Conservation (phyloP, 1,140 invertebrate species). For the Aphidius gifuensis region DNA sequence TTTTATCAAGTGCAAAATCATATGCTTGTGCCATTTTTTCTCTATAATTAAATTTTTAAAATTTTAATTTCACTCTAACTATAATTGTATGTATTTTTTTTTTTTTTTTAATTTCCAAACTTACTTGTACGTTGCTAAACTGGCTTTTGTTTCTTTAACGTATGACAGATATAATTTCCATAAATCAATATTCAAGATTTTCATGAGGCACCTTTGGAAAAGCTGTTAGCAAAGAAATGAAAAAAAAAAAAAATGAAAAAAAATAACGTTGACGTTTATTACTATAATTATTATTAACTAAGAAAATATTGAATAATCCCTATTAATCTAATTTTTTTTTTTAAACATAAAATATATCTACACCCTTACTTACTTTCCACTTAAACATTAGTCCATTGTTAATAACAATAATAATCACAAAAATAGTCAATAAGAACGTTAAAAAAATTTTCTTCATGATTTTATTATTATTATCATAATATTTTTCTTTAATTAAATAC, state of each 20-base stretch:
- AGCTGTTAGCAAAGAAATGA: constrained; percentile 64
- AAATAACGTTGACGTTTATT: constrained; percentile 5
- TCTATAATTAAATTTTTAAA: constrained; percentile 58
- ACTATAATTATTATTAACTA: constrained; percentile 23
- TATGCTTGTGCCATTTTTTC: constrained; percentile 99
- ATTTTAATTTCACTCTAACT: not conserved
- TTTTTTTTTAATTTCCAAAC: constrained; percentile 41
- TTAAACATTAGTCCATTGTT: constrained; percentile 38
- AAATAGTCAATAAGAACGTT: constrained; percentile 17
- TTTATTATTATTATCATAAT: constrained; percentile 3
- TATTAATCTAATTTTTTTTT: constrained; percentile 21
- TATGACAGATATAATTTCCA: constrained; percentile 98
- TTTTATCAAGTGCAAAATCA: constrained; percentile 98
- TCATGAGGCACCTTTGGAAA: constrained; percentile 96
- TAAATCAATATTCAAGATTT: constrained; percentile 97
- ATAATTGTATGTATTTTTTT: not conserved
- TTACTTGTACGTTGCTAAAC: constrained; percentile 91
- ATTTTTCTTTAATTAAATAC: not conserved
- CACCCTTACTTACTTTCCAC: constrained; percentile 47
- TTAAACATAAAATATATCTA: constrained; percentile 28
- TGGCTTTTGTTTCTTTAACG: constrained; percentile 96
- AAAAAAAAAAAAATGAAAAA: constrained; percentile 25
- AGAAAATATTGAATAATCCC: constrained; percentile 9
- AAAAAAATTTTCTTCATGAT: constrained; percentile 5
- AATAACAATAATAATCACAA: constrained; percentile 14